Evolutionary conservation across 2,888 invertebrate genomes (phyloP), one percentile per base, ranked within the genome.

Genomic region (Drosophila borealis): DNA sequence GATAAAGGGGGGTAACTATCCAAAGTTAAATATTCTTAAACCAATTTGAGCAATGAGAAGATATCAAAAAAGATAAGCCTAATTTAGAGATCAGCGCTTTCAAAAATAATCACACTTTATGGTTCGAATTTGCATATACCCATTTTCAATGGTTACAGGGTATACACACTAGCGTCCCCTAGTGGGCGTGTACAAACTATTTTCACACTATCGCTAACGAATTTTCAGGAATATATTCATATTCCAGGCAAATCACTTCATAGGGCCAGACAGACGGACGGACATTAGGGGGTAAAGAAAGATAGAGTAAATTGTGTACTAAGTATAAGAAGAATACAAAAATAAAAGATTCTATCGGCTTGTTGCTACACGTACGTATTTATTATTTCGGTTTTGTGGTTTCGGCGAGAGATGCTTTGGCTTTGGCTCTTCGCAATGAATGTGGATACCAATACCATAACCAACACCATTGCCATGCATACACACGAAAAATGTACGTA

Each of bases 261-360:
- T 25, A 29, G 29, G 29, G 29, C 2, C 29, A 29, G 25, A 25
- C 25, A 6, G 29, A 29, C 29, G 29, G 6, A 29, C 2, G 29
- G 29, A 29, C 2, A 29, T 29, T 29, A 6, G 29, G 29, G 29
- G 8, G 17, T 17, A 17, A 17, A 17, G 8, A 8, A 29, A 29
- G 8, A 2, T 8, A 29, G 29, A 29, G 8, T 29, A 29, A 29
- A 29, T 29, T 8, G 29, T 29, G 29, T 8, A 8, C 36, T 62
- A 45, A 48, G 57, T 36, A 48, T 53, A 65, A 60, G 57, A 50
- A 29, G 44, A 55, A 37, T 19, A 61, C 63, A 50, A 77, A 77
- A 77, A 73, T 70, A 60, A 70, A 63, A 72, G 57, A 73, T 70
- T 66, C 57, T 57, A 45, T 50, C 53, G 57, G 65, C 49, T 66